Evolutionary conservation across 2,888 invertebrate species (phyloP), one percentile per base, ranked within the genome.

Genomic region (Pecten maximus): DNA sequence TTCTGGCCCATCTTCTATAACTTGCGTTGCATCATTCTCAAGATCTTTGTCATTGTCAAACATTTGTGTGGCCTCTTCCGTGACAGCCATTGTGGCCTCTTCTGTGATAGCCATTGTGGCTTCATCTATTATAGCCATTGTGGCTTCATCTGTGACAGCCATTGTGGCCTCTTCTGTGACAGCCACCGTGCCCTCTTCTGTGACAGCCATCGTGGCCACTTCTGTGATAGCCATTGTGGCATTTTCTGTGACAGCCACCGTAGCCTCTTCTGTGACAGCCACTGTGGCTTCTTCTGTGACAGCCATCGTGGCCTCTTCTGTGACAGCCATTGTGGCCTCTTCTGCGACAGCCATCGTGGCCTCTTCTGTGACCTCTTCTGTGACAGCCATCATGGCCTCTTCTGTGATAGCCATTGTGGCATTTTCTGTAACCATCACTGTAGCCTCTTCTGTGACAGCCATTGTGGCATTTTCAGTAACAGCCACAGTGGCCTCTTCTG

Each of bases 401-500:
- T 89, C 90, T 40, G 74, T 35, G 23, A 90, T 90, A 48, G 88
- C 88, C 12, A 89, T 44, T 6, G 91, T 92, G 23, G 88, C 86
- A 89, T 91, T 90, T 87, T 91, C 86, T 8, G 89, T 87, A 19
- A 88, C 48, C 15, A 50, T 40, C 35, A 88, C 2, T 19, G 90
- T 74, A 60, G 44, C 87, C 54, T 88, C 90, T 60, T 89, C 90
- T 40, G 74, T 35, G 23, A 90, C 90, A 48, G 88, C 88, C 12
- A 89, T 48, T 12, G 91, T 92, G 16, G 88, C 87, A 88, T 91
- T 90, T 87, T 91, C 92, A 60, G 88, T 50, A 91, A 50, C 50
- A 28, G 48, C 89, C 40, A 44, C 28, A 19, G 89, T 39, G n/a
- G 40, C 40, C 40, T n/a, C 87, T 23, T 88, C 50, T 35, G n/a